A percentile compares a stretch with the other conserved stretches of the same genome.
These are phyloP conservation scores for Theropithecus gelada DNA, from an alignment of 2,113 vertebrate genomes.

Conservation along the genomic window DNA sequence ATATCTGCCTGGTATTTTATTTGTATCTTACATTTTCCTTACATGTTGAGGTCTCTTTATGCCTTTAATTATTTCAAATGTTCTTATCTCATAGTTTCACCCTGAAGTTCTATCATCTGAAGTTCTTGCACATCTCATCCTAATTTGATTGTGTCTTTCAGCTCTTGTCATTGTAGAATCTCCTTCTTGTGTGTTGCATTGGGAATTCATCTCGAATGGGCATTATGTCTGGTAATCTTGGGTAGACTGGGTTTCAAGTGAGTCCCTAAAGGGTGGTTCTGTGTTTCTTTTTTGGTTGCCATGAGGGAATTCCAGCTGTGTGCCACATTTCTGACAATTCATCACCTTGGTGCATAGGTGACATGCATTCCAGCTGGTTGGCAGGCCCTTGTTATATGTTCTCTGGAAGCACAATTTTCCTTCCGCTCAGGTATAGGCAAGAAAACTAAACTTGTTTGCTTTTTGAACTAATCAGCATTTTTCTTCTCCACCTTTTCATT, in stretches of 20 bases:
- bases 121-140: background rate
- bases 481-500: background rate
- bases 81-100: background rate
- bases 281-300: background rate
- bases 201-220: background rate
- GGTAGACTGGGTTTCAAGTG: background rate
- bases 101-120: accelerated
- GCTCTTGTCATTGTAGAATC: background rate
- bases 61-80: background rate
- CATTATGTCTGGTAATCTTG: no score
- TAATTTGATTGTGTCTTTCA: accelerated
- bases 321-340: background rate
- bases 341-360: background rate
- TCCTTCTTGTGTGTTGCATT: accelerated
- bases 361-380: no score
- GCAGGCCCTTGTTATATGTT: background rate
- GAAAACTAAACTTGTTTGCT: background rate
- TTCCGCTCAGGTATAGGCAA: background rate
- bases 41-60: accelerated
- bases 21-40: background rate
- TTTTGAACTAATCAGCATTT: background rate
- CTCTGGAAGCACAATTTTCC: background rate
- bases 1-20: no score
- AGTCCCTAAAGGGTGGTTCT: background rate
- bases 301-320: background rate